Percentiles rank a stretch among this genome's conserved stretches.
Evolutionary conservation across 2,797 vertebrate genomes (phyloP).

Genomic region (Halcyon badia): DNA sequence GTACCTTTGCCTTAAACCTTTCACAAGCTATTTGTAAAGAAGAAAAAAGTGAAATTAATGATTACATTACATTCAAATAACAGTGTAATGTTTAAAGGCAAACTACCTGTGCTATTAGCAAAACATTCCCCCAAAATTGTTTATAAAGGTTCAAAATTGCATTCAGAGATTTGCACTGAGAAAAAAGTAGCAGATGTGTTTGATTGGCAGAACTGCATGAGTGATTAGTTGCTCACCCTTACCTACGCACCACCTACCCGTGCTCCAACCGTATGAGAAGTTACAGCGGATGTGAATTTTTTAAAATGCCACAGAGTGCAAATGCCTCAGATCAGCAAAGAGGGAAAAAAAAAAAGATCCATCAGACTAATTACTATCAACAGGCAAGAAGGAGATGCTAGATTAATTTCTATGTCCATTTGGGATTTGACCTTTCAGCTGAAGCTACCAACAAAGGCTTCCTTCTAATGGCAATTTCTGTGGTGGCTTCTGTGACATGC

Average conservation of each 20-base stretch:
- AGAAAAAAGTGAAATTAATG: neutral
- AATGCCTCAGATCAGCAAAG: neutral
- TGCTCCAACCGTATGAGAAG: fast-evolving
- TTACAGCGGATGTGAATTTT: neutral
- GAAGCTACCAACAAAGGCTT: neutral
- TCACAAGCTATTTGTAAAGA: neutral
- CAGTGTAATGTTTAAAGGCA: neutral
- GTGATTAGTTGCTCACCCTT: neutral
- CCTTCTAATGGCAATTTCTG: neutral
- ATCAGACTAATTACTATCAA: neutral
- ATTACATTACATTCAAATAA: neutral
- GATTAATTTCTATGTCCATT: neutral
- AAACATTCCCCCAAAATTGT: neutral
- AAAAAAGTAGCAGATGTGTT: neutral
- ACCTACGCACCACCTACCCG: neutral
- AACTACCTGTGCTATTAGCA: neutral
- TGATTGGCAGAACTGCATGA: neutral
- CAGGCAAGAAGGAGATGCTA: neutral
- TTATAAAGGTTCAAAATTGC: neutral
- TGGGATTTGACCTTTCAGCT: slow-evolving; percentile 1
- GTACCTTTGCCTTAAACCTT: neutral
- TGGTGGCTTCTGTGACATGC: neutral
- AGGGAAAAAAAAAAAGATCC: neutral
- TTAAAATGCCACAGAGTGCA: neutral
- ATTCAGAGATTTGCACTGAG: neutral